phyloP scores from a whole-genome alignment of 2,888 invertebrate genomes.

The Zhengitettix transpicula region DNA sequence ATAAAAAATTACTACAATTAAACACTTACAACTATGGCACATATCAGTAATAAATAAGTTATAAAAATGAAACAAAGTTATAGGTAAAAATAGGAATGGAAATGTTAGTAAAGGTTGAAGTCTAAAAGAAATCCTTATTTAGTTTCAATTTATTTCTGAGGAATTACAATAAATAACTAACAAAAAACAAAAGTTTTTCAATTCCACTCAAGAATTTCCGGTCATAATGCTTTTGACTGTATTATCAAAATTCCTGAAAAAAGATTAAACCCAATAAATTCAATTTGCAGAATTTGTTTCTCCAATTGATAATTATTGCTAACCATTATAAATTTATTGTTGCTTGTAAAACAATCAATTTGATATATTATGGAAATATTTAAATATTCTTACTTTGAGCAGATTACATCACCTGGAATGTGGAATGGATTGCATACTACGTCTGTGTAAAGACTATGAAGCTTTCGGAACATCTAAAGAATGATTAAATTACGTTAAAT shows the following conservation, averaged over 20 bases:
- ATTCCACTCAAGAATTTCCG: conserved; percentile 11
- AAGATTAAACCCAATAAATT: conserved; percentile 1
- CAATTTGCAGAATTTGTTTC: background rate
- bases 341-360: background rate
- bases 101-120: no score
- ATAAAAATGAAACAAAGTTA: no score
- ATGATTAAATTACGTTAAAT: background rate
- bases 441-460: conserved; percentile 85
- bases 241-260: conserved; percentile 19
- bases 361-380: no score
- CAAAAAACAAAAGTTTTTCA: background rate
- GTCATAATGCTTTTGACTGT: conserved; percentile 19
- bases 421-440: conserved; percentile 95
- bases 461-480: conserved; percentile 63
- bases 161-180: background rate
- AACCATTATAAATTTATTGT: background rate
- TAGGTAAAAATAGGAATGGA: no score
- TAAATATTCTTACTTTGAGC: conserved; percentile 57
- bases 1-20: no score
- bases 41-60: no score
- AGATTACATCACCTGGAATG: conserved; percentile 76
- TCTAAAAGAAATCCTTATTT: no score
- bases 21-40: no score
- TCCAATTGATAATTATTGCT: background rate
- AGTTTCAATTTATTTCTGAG: no score